phyloP scores from a whole-genome alignment of 2,888 invertebrate species.

The Caenorhabditis zanzibari region DNA sequence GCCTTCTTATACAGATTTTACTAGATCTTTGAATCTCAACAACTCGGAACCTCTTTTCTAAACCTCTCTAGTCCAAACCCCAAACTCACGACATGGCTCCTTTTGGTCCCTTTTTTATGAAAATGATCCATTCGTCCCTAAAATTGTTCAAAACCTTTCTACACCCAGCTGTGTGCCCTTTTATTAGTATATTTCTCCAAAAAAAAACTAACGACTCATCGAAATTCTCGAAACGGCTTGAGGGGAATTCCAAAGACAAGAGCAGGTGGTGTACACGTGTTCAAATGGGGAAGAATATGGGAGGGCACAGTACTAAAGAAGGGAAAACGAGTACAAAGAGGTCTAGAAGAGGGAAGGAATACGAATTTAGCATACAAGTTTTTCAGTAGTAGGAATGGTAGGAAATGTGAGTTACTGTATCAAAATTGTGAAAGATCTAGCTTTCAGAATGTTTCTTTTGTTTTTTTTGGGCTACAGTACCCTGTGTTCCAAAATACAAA shows the following conservation, averaged over 20 bases:
- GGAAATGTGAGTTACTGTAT: too few relatives aligned
- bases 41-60: too few relatives aligned
- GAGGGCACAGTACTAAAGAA: not conserved
- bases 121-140: not conserved
- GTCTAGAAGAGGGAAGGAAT: not conserved
- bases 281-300: not conserved
- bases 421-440: too few relatives aligned
- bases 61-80: too few relatives aligned
- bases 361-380: not conserved
- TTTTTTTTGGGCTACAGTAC: too few relatives aligned
- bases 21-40: too few relatives aligned
- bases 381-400: not conserved
- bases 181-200: slow-evolving; percentile 21
- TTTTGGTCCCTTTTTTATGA: too few relatives aligned
- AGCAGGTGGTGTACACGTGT: slow-evolving; percentile 44
- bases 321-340: not conserved
- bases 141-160: not conserved
- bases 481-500: too few relatives aligned
- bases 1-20: too few relatives aligned
- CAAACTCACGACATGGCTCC: too few relatives aligned
- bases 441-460: too few relatives aligned
- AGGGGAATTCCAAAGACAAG: not conserved
- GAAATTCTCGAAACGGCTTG: not conserved
- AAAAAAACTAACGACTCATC: slow-evolving; percentile 15
- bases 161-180: slow-evolving; percentile 28